Conservation (phyloP, 1,140 invertebrate genomes). For the Hestina assimilis region DNA sequence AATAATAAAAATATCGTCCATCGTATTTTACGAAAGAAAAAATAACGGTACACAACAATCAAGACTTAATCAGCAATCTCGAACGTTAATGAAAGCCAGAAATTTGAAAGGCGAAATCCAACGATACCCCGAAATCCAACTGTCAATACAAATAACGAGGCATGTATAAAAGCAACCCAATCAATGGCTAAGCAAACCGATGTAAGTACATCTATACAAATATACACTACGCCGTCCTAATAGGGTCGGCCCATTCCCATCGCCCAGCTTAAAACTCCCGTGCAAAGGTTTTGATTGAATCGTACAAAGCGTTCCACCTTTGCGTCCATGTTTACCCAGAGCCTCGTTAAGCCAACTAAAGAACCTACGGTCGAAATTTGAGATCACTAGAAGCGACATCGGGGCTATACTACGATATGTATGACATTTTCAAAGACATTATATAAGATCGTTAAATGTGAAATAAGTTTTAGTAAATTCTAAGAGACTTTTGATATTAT, state of each 20-base stretch:
- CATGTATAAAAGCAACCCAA: not conserved
- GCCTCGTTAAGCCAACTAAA: constrained; percentile 44
- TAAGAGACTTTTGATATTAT: no score
- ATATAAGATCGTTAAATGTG: not conserved
- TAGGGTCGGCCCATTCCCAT: constrained; percentile 3
- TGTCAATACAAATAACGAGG: not conserved
- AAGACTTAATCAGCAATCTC: no score
- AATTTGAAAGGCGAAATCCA: not conserved
- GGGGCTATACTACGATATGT: not conserved
- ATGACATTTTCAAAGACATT: not conserved
- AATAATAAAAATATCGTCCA: no score
- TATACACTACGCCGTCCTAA: not conserved
- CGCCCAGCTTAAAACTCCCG: constrained; percentile 24
- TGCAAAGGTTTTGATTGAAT: constrained; percentile 44
- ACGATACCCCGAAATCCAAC: not conserved
- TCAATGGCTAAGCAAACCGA: not conserved
- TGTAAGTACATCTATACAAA: not conserved
- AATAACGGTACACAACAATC: no score
- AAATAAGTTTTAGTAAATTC: not conserved
- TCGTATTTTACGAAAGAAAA: no score
- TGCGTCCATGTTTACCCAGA: constrained; percentile 36
- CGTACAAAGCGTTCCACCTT: constrained; percentile 42
- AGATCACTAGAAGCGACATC: constrained; percentile 25
- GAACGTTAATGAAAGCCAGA: no score
- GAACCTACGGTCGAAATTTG: constrained; percentile 14